A percentile compares a stretch with the other conserved stretches of the same genome.
phyloP scores from a whole-genome alignment of 2,113 vertebrate species.

The Cephalopterus ornatus region DNA sequence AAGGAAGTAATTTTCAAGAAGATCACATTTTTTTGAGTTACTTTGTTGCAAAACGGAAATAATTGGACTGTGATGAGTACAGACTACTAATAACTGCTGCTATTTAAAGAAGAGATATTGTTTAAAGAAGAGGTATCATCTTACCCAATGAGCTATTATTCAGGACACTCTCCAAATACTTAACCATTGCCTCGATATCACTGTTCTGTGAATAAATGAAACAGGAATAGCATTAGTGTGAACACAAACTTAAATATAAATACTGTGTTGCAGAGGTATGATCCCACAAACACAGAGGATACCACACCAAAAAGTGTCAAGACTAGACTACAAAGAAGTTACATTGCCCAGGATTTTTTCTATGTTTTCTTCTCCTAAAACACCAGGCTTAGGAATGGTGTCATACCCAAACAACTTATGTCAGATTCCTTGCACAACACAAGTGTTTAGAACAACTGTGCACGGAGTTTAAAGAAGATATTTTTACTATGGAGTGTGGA shows the following conservation, averaged over 20 bases:
- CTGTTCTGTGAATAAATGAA: conserved; percentile 74
- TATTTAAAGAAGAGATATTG: not conserved
- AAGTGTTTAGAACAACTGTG: not conserved
- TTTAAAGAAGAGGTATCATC: not conserved
- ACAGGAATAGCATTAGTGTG: not conserved
- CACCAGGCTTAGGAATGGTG: not conserved
- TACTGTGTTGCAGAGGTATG: not conserved
- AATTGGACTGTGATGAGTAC: not conserved
- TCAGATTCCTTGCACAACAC: not conserved
- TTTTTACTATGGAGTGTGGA: not conserved
- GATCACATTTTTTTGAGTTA: not conserved
- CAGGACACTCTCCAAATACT: conserved; percentile 80
- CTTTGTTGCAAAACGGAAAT: not conserved
- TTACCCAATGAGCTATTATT: conserved; percentile 67
- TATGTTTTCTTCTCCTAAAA: not conserved
- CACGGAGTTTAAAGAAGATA: not conserved
- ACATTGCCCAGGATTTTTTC: not conserved
- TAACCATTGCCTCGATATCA: conserved; percentile 79
- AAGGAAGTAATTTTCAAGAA: not conserved
- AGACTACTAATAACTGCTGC: not conserved
- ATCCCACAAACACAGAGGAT: not conserved
- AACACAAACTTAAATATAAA: not conserved
- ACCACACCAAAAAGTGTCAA: not conserved
- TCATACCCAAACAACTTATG: not conserved
- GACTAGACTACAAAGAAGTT: not conserved